Percentiles rank a stretch among this genome's conserved stretches.
Conservation (phyloP, 2,113 vertebrate species). For the Nothocercus julius region DNA sequence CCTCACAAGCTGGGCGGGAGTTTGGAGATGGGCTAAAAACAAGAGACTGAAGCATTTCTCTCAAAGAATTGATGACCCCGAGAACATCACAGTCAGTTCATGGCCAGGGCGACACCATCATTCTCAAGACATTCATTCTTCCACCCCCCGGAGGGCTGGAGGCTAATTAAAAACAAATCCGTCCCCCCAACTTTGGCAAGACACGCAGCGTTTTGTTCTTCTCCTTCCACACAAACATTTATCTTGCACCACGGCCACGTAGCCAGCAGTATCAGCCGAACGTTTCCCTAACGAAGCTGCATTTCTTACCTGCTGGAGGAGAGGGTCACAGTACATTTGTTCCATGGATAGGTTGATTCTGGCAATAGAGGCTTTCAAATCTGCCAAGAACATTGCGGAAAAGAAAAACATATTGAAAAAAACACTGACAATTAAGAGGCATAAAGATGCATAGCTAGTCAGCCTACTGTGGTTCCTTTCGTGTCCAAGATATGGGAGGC, state of each 20-base stretch:
- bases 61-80: not conserved
- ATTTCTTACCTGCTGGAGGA: constrained; percentile 86
- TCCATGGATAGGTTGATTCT: constrained; percentile 81
- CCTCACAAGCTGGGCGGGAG: not conserved
- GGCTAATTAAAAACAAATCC: not conserved
- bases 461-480: not conserved
- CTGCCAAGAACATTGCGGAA: constrained; percentile 68
- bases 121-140: not conserved
- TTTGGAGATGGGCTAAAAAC: not conserved
- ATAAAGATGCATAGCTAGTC: not conserved
- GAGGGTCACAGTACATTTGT: constrained; percentile 89
- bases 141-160: no score
- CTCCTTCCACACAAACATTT: not conserved
- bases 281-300: accelerated
- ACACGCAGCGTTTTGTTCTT: no score
- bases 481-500: not conserved
- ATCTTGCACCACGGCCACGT: not conserved
- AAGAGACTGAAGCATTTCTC: not conserved
- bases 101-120: not conserved
- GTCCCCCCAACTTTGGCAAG: not conserved
- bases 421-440: not conserved
- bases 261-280: not conserved
- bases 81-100: not conserved
- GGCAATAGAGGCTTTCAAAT: constrained; percentile 87
- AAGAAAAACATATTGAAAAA: not conserved